These are phyloP conservation scores for Tipula lateralis DNA, from an alignment of 2,888 invertebrate genomes.

Conservation along the genomic window DNA sequence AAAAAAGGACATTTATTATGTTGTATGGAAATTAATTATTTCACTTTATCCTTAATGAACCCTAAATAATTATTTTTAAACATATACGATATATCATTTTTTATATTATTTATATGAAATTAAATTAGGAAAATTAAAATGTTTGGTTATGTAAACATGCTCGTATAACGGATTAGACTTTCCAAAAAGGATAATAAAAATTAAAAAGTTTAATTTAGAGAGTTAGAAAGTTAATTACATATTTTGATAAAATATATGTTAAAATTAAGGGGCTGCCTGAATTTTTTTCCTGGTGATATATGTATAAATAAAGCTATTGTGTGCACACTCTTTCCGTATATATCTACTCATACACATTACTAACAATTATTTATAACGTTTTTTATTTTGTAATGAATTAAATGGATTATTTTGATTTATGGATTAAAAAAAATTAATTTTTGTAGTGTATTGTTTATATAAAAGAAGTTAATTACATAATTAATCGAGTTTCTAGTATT, in stretches of 20 bases:
- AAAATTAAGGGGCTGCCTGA: neutral
- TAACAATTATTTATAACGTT: neutral
- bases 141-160: neutral
- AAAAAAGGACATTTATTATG: neutral
- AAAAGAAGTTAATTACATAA: neutral
- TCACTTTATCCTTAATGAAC: neutral
- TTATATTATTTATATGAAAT: neutral
- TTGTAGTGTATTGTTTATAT: neutral
- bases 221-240: neutral
- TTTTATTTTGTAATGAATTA: neutral
- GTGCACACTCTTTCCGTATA: neutral
- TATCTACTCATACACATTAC: neutral
- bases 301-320: neutral
- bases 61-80: neutral
- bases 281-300: neutral
- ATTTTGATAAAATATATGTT: neutral
- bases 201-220: neutral
- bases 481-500: neutral
- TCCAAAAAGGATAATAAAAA: neutral
- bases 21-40: neutral
- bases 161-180: neutral
- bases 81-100: neutral
- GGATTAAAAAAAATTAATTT: neutral
- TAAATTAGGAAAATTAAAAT: neutral
- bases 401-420: constrained; percentile 3